phyloP scores from a whole-genome alignment of 2,113 vertebrate species.

The Girardinichthys multiradiatus region DNA sequence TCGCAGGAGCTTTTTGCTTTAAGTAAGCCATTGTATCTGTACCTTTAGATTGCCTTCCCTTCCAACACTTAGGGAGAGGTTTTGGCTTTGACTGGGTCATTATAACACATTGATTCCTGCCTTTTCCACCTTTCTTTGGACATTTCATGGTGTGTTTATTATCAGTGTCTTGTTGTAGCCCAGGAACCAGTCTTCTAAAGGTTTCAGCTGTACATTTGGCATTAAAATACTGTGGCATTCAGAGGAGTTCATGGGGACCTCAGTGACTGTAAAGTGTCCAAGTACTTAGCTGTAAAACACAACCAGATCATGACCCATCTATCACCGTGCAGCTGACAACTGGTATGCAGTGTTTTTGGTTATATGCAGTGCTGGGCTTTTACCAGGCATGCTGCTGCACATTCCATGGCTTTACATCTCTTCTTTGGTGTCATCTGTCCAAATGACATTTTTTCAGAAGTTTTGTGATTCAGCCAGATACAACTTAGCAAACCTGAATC shows the following conservation, averaged over 20 bases:
- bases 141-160: no score
- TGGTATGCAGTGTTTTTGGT: no score
- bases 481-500: neutral
- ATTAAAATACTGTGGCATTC: no score
- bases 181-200: no score
- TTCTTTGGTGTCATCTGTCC: neutral
- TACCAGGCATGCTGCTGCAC: neutral
- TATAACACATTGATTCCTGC: no score
- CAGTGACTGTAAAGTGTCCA: no score
- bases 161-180: no score
- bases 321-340: no score
- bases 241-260: no score
- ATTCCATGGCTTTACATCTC: neutral
- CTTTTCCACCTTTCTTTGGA: no score
- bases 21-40: slow-evolving; percentile 13
- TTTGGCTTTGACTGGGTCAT: no score
- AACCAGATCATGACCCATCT: neutral
- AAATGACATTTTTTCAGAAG: neutral
- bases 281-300: neutral
- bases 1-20: slow-evolving; percentile 17
- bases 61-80: neutral
- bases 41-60: slow-evolving; percentile 21
- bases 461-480: neutral
- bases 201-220: no score
- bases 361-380: neutral